A percentile compares a stretch with the other conserved stretches of the same genome.
These are phyloP conservation scores for Carapus acus DNA, from an alignment of 2,797 vertebrate species.

Conservation along the genomic window DNA sequence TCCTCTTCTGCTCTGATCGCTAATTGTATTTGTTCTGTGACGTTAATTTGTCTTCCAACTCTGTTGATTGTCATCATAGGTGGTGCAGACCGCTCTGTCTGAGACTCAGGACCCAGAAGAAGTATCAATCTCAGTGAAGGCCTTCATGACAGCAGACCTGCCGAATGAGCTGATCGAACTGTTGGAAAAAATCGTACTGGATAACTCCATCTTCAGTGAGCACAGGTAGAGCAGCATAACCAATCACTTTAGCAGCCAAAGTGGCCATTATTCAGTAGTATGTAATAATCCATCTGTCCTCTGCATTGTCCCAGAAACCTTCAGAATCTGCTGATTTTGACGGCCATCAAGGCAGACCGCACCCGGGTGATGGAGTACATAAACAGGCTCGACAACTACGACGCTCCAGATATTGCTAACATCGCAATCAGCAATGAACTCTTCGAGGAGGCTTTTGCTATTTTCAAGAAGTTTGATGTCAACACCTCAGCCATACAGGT, in stretches of 20 bases:
- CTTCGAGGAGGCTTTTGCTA: slow-evolving; percentile 88
- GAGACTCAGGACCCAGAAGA: slow-evolving; percentile 89
- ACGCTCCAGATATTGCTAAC: slow-evolving; percentile 87
- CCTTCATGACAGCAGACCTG: slow-evolving; percentile 85
- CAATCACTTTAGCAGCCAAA: too few species aligned
- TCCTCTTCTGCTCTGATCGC: background rate
- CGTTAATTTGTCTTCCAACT: slow-evolving; percentile 8
- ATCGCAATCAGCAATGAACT: slow-evolving; percentile 88
- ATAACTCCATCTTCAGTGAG: slow-evolving; percentile 87
- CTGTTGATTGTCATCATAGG: slow-evolving; percentile 21
- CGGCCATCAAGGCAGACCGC: slow-evolving; percentile 88
- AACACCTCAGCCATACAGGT: slow-evolving; percentile 91
- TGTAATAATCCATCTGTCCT: background rate
- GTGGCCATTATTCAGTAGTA: too few species aligned
- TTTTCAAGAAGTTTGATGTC: slow-evolving; percentile 89
- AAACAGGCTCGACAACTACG: slow-evolving; percentile 86
- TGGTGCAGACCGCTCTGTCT: slow-evolving; percentile 89
- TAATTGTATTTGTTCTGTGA: background rate
- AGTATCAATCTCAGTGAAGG: slow-evolving; percentile 83
- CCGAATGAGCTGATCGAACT: slow-evolving; percentile 85
- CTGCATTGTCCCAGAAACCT: slow-evolving; percentile 75
- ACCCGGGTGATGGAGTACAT: slow-evolving; percentile 92
- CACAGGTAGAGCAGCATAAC: slow-evolving; percentile 70
- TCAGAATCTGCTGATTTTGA: slow-evolving; percentile 89
- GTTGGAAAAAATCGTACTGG: slow-evolving; percentile 86